Percentiles rank a stretch among this genome's conserved stretches.
These are phyloP conservation scores for Umimayanthus kanabou DNA, from an alignment of 92 coral and sea anemone species.

Conservation along the genomic window DNA sequence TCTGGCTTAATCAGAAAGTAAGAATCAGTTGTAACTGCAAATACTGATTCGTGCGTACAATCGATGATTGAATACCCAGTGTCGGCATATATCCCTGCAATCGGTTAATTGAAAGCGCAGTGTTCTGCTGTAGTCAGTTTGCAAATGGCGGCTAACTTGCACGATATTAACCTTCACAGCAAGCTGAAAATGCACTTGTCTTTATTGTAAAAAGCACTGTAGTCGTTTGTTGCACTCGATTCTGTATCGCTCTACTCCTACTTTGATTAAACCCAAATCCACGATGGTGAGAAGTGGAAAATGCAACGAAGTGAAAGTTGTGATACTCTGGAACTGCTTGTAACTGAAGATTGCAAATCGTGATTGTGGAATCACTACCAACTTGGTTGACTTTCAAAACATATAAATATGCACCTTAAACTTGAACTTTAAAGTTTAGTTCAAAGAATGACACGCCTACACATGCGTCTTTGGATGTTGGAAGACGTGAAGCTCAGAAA, in stretches of 20 bases:
- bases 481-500: background rate
- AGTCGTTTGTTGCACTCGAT: background rate
- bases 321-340: too few species aligned
- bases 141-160: conserved; percentile 17
- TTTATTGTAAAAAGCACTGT: background rate
- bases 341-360: background rate
- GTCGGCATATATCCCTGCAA: background rate
- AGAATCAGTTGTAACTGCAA: background rate
- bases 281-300: too few species aligned
- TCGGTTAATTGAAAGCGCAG: background rate
- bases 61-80: background rate
- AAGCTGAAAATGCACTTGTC: background rate
- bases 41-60: too few species aligned
- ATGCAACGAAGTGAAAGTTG: too few species aligned
- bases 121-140: background rate
- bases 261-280: too few species aligned
- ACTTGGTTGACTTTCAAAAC: background rate
- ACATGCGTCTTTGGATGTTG: background rate
- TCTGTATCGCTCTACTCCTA: too few species aligned
- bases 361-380: background rate
- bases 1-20: background rate
- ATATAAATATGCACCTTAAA: background rate
- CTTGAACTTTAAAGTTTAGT: background rate
- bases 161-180: background rate
- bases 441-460: background rate